Conservation (phyloP, 1,140 invertebrate species). For the Caenorhabditis remanei region DNA sequence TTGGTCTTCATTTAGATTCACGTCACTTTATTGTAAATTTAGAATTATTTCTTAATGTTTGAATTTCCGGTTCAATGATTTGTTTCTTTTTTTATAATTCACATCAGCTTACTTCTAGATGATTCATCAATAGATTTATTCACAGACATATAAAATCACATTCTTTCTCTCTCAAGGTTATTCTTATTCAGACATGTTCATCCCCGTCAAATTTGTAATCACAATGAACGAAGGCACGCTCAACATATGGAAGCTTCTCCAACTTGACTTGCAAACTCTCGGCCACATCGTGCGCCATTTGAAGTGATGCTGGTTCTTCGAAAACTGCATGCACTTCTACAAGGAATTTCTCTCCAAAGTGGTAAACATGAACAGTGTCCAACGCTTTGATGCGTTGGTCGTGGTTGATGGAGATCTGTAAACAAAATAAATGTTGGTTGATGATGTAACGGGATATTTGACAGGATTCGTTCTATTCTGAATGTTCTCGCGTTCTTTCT, state of each 20-base stretch:
- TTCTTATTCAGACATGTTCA: constrained; percentile 60
- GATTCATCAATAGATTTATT: constrained; percentile 35
- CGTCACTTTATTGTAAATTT: not conserved
- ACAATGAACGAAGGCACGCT: constrained; percentile 80
- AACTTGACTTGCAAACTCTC: constrained; percentile 70
- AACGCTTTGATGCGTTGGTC: constrained; percentile 78
- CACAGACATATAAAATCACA: constrained; percentile 33
- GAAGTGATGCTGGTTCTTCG: constrained; percentile 4
- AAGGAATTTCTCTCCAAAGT: constrained; percentile 79
- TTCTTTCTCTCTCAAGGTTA: constrained; percentile 33
- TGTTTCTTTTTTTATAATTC: not conserved
- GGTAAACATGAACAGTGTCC: constrained; percentile 80
- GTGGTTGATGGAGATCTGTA: constrained; percentile 78
- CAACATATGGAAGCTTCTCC: constrained; percentile 79
- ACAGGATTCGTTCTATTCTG: not conserved
- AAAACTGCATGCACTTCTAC: constrained; percentile 75
- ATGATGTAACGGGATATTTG: not conserved
- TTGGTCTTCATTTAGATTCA: not conserved
- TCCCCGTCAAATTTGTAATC: constrained; percentile 79
- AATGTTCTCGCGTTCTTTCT: not conserved
- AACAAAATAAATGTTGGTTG: not conserved
- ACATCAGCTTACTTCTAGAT: not conserved
- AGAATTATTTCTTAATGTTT: not conserved
- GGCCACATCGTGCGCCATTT: constrained; percentile 48
- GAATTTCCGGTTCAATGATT: constrained; percentile 28